Evolutionary conservation across 2,888 invertebrate species (phyloP), one percentile per base, ranked within the genome.

Genomic region (Lypha dubia): DNA sequence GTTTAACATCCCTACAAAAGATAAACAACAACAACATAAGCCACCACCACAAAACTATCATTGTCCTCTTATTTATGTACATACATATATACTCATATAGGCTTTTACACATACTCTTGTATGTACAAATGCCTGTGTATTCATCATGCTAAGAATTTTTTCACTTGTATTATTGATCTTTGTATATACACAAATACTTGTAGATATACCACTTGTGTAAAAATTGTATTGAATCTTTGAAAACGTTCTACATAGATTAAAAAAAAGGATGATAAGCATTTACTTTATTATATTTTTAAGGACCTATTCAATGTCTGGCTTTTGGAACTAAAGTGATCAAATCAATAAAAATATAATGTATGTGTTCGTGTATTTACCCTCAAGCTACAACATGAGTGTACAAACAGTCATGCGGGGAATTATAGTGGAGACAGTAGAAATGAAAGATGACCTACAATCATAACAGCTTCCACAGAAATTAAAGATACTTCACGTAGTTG

Each of bases 311-410:
- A 41, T 60, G 51, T 53, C 56, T 70, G 68, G 49, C 65, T 76
- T 71, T 71, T 70, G 71, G 75, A 71, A 79, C 75, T 76, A 79
- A 49, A 60, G 20, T 62, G 75, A 80, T 84, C 79, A 73, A 76
- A 77, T 76, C 75, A 71, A 79, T 79, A 76, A 53, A 53, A 79
- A 71, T 51, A 79, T 67, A 51, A 15, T 49, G 41, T 35, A 11
- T 32, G 63, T 32, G 46, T 6, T 20, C 51, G 67, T 77, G 74
- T 79, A 68, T 63, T 68, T 51, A 58, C 70, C 49, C 79, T 58
- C 70, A 58, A 73, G 71, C 51, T 63, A 56, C 13, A 44, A 35
- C 9, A 62, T 44, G 41, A 20, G n/a, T 32, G 7, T 32, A 28
- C 24, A 28, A 20, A 79, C 41, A 79, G 44, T 63, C 7, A 8